Base-by-base conservation (phyloP, 2,797 vertebrate species). In the Apogon talboti region DNA sequence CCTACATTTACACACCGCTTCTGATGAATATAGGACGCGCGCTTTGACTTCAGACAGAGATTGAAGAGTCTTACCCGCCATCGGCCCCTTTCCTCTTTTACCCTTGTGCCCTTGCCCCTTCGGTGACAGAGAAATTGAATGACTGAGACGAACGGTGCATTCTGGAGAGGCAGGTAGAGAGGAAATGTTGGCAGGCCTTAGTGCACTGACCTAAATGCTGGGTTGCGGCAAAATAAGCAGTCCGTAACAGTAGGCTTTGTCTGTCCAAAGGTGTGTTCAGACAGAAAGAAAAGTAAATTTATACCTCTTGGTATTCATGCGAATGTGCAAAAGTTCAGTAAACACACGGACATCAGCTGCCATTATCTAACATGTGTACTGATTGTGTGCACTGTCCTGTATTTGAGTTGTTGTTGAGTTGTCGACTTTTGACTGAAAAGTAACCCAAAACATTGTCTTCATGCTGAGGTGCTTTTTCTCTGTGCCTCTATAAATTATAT, bases 171-270 rank as follows among this genome's bases (percentile, higher is more conserved):
- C 46, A 69, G 56, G 66, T 65, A 75, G 50, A 62, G 44, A 28
- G 11, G 46, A 61, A 10, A n/a, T 40, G 45, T 47, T 51, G 54
- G 64, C 61, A 71, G 81, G 81, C 57, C 60, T 56, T 18, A 24
- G 71, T 53, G 65, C 61, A 49, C 30, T 80, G 71, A 77, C 67
- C 73, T 67, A 71, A 80, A 84, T 73, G 66, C 40, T 30, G 33
- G 46, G 33, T 43, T 74, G 76, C 77, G 74, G 62, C 69, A 81
- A 82, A 85, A 84, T 76, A 86, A 84, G 75, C 64, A 79, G 76
- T 70, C 49, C 60, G 65, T 69, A 44, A 71, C 55, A 57, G 44
- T 62, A 60, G 58, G 60, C 71, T 43, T 24, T 43, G 40, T 49
- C 43, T 51, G 66, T 55, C 54, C 45, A 61, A 63, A 52, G 16